Evolutionary conservation across 1,140 invertebrate genomes (phyloP).

Genomic region (Trialeurodes vaporariorum): DNA sequence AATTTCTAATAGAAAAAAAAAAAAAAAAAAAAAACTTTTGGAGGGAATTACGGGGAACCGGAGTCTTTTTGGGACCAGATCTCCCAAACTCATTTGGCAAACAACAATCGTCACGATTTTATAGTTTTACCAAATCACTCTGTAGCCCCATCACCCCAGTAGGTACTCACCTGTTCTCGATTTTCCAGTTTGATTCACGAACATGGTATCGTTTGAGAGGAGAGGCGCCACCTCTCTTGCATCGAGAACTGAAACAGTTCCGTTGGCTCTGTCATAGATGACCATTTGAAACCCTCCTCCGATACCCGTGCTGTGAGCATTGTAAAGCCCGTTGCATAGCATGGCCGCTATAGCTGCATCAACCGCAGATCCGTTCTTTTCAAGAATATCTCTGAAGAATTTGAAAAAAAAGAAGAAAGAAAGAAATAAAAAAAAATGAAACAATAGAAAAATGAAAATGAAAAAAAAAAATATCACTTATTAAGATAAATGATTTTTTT

Average conservation of each 20-base stretch:
- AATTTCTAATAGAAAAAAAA: too few species aligned
- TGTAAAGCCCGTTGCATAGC: constrained; percentile 72
- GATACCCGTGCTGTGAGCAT: constrained; percentile 65
- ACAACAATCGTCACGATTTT: too few species aligned
- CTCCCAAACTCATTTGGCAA: too few species aligned
- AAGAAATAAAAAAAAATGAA: too few species aligned
- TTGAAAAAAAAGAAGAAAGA: constrained; percentile 11
- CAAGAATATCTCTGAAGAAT: constrained; percentile 43
- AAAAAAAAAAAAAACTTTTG: too few species aligned
- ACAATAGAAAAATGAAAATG: not conserved
- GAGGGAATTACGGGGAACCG: too few species aligned
- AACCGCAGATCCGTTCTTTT: constrained; percentile 58
- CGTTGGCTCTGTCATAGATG: constrained; percentile 47
- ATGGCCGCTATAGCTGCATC: constrained; percentile 69
- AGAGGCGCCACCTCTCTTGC: constrained; percentile 57
- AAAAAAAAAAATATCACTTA: too few species aligned
- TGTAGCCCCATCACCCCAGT: too few species aligned
- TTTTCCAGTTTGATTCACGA: constrained; percentile 36
- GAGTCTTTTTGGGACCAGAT: too few species aligned
- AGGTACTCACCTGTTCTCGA: constrained; percentile 39
- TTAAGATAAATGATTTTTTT: too few species aligned
- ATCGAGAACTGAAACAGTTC: constrained; percentile 41
- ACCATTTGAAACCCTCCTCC: constrained; percentile 74
- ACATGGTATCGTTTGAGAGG: constrained; percentile 47
- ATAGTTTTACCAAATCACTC: too few species aligned